Evolutionary conservation across 2,113 vertebrate genomes (phyloP), one percentile per base, ranked within the genome.

Genomic region (Nipponia nippon): DNA sequence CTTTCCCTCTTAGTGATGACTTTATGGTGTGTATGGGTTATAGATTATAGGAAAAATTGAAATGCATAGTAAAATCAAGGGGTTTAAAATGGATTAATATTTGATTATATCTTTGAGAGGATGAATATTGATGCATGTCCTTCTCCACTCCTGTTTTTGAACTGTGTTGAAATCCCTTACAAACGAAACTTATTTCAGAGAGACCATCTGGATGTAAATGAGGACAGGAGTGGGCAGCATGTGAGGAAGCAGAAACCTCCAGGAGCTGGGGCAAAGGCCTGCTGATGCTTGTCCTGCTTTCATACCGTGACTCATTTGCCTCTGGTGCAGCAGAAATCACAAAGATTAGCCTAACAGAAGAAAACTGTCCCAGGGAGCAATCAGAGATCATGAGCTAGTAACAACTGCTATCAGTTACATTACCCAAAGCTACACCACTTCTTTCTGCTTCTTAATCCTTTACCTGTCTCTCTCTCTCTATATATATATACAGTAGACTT

Each of bases 1-100:
- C 93, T 97, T 95, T 89, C 89, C 67, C 59, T 92, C 91, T 97
- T 97, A 95, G 96, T 95, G 96, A 97, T 97, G 96, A 91, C 96
- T 98, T 98, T 95, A 95, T 97, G 93, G 94, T 94, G 93, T 94
- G 94, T 96, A 96, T 62, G 58, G 93, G 96, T 95, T 95, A 97
- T 95, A 97, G 97, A 96, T 95, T 97, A 95, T 66, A 78, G 90
- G 95, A 92, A 98, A 97, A 96, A 97, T 56, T 93, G 89, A 97
- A 96, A 97, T 93, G 91, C 90, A 80, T 65, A 95, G 93, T 97
- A 96, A 96, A 94, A 79, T 81, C 7, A 69, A 96, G 92, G 69
- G 44, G 14, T 96, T 96, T 96, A 86, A 92, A 95, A 92, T 77
- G 82, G 69, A 93, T 97, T 98, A 97, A 96, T 97, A 93, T 92